phyloP scores from a whole-genome alignment of 2,113 vertebrate species.

The Aleadryas rufinucha region DNA sequence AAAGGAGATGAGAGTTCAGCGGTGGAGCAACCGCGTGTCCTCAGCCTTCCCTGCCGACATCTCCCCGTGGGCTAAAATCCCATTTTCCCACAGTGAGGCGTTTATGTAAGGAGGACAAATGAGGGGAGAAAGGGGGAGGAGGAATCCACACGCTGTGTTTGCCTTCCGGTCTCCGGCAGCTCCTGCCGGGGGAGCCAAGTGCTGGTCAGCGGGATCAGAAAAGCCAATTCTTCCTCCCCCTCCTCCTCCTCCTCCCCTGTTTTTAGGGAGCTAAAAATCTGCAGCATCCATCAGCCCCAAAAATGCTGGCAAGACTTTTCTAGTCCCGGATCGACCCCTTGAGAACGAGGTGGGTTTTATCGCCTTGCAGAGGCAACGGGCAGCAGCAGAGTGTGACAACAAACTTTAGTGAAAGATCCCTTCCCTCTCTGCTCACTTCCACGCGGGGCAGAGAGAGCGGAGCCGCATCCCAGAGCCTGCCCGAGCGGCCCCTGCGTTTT shows the following conservation, averaged over 20 bases:
- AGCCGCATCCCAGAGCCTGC: neutral
- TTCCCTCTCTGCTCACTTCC: neutral
- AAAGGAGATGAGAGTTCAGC: neutral
- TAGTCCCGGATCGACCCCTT: neutral
- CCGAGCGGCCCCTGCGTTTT: neutral
- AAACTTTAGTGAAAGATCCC: neutral
- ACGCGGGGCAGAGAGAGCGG: neutral
- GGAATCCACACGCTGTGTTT: neutral
- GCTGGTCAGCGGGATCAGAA: neutral
- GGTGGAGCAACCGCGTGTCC: neutral
- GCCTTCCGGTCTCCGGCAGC: neutral
- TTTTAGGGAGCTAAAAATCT: neutral
- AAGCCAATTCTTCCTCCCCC: neutral
- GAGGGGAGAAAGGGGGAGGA: neutral
- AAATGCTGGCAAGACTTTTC: neutral
- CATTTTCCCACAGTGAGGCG: neutral
- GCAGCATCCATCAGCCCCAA: neutral
- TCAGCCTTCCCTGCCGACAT: neutral
- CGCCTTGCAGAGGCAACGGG: neutral
- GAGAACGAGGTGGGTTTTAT: neutral
- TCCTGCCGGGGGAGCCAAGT: neutral
- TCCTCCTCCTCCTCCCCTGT: neutral
- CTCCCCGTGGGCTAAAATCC: neutral
- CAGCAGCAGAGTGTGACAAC: accelerated
- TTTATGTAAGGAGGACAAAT: neutral